Percentiles rank a stretch among this genome's conserved stretches.
Evolutionary conservation across 64 coral and sea anemone genomes (phyloP).

Genomic region (Montipora capricornis): DNA sequence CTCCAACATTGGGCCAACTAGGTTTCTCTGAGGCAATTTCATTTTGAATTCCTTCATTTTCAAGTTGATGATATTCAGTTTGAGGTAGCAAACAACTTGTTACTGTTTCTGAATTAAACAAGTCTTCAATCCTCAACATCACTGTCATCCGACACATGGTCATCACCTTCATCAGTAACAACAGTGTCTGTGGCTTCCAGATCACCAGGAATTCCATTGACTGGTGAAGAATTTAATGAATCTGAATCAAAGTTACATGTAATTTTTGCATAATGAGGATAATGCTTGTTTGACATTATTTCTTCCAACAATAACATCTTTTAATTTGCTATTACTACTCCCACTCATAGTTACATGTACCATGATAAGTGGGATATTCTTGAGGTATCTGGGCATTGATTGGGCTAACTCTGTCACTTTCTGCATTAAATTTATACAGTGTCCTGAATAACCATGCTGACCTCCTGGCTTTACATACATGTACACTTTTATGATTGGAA

Average conservation of each 20-base stretch:
- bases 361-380: slow-evolving; percentile 18
- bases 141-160: slow-evolving; percentile 5
- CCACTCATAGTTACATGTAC: slow-evolving; percentile 36
- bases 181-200: not conserved
- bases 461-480: slow-evolving; percentile 35
- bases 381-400: not conserved
- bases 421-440: slow-evolving; percentile 15
- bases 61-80: slow-evolving; percentile 44
- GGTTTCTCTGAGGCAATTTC: slow-evolving; percentile 1
- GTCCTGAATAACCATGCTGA: slow-evolving; percentile 5
- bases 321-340: slow-evolving; percentile 17
- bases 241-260: not conserved
- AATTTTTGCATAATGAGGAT: slow-evolving; percentile 28
- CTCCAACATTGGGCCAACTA: slow-evolving; percentile 51
- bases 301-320: slow-evolving; percentile 33
- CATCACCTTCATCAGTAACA: not conserved
- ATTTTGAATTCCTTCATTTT: slow-evolving; percentile 41
- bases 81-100: slow-evolving; percentile 64
- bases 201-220: not conserved
- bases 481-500: slow-evolving; percentile 49
- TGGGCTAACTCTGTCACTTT: slow-evolving; percentile 35
- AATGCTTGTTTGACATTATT: slow-evolving; percentile 7
- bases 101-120: slow-evolving; percentile 9
- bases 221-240: slow-evolving; percentile 29
- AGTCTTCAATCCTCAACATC: not conserved